Evolutionary conservation across 2,797 vertebrate genomes (phyloP).

Genomic region (Cirrhinus mrigala): DNA sequence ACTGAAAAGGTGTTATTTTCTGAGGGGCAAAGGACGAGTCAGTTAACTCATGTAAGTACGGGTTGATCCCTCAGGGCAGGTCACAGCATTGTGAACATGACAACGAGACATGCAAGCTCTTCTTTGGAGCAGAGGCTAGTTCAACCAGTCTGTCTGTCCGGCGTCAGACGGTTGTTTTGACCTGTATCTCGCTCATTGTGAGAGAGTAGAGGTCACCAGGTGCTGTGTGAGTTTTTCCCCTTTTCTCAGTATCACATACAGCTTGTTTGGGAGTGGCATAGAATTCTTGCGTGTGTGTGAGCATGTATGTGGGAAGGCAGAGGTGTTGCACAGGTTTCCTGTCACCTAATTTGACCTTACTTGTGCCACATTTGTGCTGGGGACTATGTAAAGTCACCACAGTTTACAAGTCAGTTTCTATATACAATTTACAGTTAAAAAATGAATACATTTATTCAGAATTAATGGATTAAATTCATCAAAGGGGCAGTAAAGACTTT

Average conservation of each 20-base stretch:
- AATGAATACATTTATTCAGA: neutral
- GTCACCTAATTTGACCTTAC: conserved; percentile 16
- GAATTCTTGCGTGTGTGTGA: conserved; percentile 39
- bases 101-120: conserved; percentile 39
- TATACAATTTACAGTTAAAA: neutral
- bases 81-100: conserved; percentile 53
- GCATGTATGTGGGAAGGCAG: conserved; percentile 30
- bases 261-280: conserved; percentile 36
- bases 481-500: neutral
- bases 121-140: conserved; percentile 65
- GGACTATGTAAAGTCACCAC: neutral
- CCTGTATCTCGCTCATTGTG: conserved; percentile 55
- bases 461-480: neutral
- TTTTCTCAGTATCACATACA: conserved; percentile 30
- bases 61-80: conserved; percentile 47
- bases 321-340: neutral
- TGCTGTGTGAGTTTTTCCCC: conserved; percentile 37
- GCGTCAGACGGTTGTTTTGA: conserved; percentile 40
- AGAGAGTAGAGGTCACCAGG: conserved; percentile 60
- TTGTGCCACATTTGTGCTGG: neutral
- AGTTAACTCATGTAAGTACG: conserved; percentile 39
- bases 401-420: conserved; percentile 1
- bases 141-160: conserved; percentile 64
- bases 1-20: conserved; percentile 39
- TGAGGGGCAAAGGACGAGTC: conserved; percentile 27